Base-by-base conservation (phyloP, 2,797 vertebrate genomes). In the Liasis olivaceus region DNA sequence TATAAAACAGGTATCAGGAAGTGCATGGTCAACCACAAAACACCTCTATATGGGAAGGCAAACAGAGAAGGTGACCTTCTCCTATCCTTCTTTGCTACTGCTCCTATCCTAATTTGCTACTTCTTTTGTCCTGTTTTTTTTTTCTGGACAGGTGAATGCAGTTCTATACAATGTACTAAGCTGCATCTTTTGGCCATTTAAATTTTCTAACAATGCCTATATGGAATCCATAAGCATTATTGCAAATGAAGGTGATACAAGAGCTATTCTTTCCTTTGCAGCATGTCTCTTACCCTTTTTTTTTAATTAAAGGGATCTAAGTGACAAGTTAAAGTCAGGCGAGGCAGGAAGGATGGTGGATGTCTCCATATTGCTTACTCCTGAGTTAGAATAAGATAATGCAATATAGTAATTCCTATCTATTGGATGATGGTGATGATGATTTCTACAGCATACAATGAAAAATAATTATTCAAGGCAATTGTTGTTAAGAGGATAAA, bases 381-480 rank as follows among this genome's bases (percentile, higher is more conserved):
- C 0, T 42, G 42, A 81, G 9, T 81, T 81, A 81, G 72, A 47
- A 54, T 60, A 94, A 94, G 91, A 0, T 1, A 93, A 94, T 92
- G 85, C 62, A 91, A 87, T 95, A 93, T 62, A 93, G 92, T 92
- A 93, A 93, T 3, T 87, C 60, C 91, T 96, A 95, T 94, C 88
- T 88, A 89, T 88, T 17, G 91, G 93, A 89, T 54, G 26, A 58
- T 58, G 20, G 56, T 9, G n/a, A 42, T 59, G 13, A 85, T 62
- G 66, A 72, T 69, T 47, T 31, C 2, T 42, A 90, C 95, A 95
- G 96, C 97, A 96, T 94, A 56, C 94, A 91, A 93, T 92, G 90
- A 89, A 95, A 97, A 97, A 88, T 93, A 95, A 96, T 94, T 93
- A 94, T 95, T 96, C 95, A 93, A 4, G 81, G 92, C 58, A 93